A percentile compares a stretch with the other conserved stretches of the same genome.
Conservation (phyloP, 2,113 vertebrate genomes). For the Antigone vipio region DNA sequence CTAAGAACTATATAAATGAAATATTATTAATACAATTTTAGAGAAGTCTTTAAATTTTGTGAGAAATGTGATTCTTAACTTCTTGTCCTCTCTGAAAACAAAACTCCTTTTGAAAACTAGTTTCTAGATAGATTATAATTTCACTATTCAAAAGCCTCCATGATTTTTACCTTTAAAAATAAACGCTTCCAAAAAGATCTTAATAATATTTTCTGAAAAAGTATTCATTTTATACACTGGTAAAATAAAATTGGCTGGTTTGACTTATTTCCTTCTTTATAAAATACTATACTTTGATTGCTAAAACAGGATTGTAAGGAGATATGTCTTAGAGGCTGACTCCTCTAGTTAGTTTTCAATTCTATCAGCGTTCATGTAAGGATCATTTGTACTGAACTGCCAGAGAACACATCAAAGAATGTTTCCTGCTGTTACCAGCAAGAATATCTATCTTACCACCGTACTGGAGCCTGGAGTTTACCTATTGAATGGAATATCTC, state of each 20-base stretch:
- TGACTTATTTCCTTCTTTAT: neutral
- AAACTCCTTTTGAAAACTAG: neutral
- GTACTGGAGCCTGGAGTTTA: neutral
- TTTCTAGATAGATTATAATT: neutral
- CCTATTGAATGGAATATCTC: neutral
- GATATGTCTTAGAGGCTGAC: neutral
- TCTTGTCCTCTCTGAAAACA: neutral
- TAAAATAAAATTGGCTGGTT: neutral
- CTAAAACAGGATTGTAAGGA: neutral
- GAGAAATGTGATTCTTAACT: neutral
- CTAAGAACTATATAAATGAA: neutral
- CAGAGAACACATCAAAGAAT: constrained; percentile 7
- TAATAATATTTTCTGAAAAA: neutral
- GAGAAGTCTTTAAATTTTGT: neutral
- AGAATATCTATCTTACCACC: neutral
- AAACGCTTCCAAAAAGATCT: neutral
- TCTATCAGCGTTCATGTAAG: neutral
- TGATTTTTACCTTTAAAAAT: neutral
- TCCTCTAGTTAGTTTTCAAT: neutral
- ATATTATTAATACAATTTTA: neutral
- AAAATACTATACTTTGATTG: neutral
- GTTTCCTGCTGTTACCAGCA: constrained; percentile 3
- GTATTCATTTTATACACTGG: neutral
- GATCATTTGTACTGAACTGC: constrained; percentile 1
- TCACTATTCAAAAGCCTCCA: neutral